These are phyloP conservation scores for Diorhabda sublineata DNA, from an alignment of 1,140 invertebrate species.

Conservation along the genomic window DNA sequence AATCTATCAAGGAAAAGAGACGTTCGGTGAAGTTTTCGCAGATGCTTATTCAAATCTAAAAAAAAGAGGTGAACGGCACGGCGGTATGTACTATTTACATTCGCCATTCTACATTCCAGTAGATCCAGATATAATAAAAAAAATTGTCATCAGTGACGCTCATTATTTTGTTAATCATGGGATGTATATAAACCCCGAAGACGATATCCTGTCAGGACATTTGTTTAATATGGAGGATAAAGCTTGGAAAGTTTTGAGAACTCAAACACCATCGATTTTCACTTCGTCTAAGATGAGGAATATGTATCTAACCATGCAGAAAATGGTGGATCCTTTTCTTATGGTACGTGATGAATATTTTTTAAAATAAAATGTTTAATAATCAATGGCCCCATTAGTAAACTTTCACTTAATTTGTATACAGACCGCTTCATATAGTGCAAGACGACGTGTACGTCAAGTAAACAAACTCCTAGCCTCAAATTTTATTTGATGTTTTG, in stretches of 20 bases:
- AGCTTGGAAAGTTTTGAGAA: constrained; percentile 47
- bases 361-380: no score
- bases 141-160: constrained; percentile 56
- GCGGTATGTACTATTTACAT: constrained; percentile 46
- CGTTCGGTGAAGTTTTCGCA: constrained; percentile 32
- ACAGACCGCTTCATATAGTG: no score
- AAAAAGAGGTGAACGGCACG: constrained; percentile 22
- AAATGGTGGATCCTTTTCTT: constrained; percentile 24
- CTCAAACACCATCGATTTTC: constrained; percentile 44
- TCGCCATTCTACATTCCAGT: constrained; percentile 47
- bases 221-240: constrained; percentile 35
- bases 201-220: constrained; percentile 52
- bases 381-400: no score
- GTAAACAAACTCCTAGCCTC: no score
- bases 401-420: no score
- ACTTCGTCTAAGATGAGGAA: constrained; percentile 46
- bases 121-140: constrained; percentile 51
- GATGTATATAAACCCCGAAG: constrained; percentile 48
- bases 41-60: constrained; percentile 33
- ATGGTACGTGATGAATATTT: no score
- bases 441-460: no score
- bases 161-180: constrained; percentile 52
- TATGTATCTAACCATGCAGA: constrained; percentile 45
- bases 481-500: no score
- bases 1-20: constrained; percentile 24